Evolutionary conservation across 2,888 invertebrate species (phyloP), one percentile per base, ranked within the genome.

Genomic region (Allygus modestus): DNA sequence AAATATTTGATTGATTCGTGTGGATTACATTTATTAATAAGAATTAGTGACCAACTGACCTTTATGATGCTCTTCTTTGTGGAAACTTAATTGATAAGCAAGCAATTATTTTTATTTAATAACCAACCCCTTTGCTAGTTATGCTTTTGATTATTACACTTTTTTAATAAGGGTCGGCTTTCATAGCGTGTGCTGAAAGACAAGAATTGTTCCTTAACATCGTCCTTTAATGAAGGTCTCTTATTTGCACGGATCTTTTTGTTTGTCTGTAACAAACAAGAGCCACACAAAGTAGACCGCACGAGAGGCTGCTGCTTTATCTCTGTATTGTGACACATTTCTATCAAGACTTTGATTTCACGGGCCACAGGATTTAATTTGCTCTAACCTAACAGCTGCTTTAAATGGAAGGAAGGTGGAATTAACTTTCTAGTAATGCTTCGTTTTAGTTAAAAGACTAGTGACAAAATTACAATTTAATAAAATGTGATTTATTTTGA

Each of bases 321-420:
- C n/a, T n/a, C n/a, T n/a, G 65, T 28, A 65, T 65, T 65, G 65
- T 31, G 12, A 65, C 65, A 65, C 65, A 65, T 65, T 28, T 15
- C 15, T 15, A 65, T 65, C 65, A 65, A n/a, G 65, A 65, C 20
- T 65, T 65, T 65, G 28, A 65, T 65, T 65, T 65, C 65, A 65
- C 65, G 65, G 65, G 26, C 9, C 31, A 17, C 15, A 12, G 15
- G 28, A 17, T 65, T 65, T 65, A 65, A 65, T 65, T 28, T 65
- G 26, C 28, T 31, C 20, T 31, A 65, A 65, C 11, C 54, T 54
- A 54, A 23, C 54, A 23, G 1, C 54, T 23, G 1, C 54, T 23
- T 54, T 23, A 46, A 54, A 1, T 7, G 54, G 23, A 54, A 23
- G 20, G 4, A 7, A 23, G 54, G 23, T 7, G 20, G 20, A 12